Evolutionary conservation across 2,888 invertebrate species (phyloP).

Genomic region (Lasioglossum leucozonium): DNA sequence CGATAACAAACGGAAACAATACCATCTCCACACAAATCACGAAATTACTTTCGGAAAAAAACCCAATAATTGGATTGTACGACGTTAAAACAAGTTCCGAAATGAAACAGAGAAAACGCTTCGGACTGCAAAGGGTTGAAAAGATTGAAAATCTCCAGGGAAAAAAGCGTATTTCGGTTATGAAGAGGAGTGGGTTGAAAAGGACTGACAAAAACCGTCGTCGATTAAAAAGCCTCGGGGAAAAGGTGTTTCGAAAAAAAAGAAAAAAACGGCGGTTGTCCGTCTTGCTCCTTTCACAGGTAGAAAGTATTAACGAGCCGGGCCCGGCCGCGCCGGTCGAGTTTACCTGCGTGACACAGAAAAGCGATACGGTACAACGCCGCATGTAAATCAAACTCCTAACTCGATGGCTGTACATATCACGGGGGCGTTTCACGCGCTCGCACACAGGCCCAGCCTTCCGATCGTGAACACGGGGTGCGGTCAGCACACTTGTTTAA

Average conservation of each 20-base stretch:
- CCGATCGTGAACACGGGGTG: constrained; percentile 54
- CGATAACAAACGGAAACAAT: too few relatives aligned
- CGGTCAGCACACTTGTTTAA: constrained; percentile 72
- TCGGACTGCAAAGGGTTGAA: neutral
- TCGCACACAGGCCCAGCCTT: constrained; percentile 16
- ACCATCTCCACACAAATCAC: too few relatives aligned
- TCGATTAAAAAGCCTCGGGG: neutral
- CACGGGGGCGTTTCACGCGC: constrained; percentile 35
- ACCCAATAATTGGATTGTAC: neutral
- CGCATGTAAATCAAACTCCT: constrained; percentile 70
- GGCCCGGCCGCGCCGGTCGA: neutral
- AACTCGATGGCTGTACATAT: constrained; percentile 56
- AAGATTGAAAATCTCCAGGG: neutral
- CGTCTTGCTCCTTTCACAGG: neutral
- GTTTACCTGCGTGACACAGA: constrained; percentile 59
- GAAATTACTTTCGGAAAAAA: too few relatives aligned
- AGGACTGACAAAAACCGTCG: neutral
- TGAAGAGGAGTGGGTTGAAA: neutral
- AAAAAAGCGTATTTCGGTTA: neutral
- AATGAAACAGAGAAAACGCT: neutral
- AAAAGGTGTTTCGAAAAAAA: neutral
- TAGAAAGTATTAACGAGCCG: constrained; percentile 11
- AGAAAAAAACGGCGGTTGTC: neutral
- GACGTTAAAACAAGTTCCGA: neutral
- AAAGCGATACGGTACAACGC: constrained; percentile 59